A percentile compares a stretch with the other conserved stretches of the same genome.
These are phyloP conservation scores for Megalonaias nervosa DNA, from an alignment of 1,140 invertebrate genomes.

Conservation along the genomic window DNA sequence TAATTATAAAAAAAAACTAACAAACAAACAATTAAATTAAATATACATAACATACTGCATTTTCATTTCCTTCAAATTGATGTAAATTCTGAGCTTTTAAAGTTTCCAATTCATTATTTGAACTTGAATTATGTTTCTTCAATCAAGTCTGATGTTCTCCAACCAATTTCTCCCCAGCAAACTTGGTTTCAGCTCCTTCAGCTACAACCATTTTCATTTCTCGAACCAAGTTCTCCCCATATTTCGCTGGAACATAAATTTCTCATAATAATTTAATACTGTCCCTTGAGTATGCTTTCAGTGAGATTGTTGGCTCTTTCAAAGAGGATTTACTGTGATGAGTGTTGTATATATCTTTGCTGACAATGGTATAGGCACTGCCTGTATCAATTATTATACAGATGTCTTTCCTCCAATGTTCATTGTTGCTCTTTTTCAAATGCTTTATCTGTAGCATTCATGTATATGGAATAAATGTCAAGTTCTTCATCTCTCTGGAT, in stretches of 20 bases:
- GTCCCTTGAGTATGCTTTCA: constrained; percentile 15
- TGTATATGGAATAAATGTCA: not conserved
- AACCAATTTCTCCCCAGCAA: constrained; percentile 33
- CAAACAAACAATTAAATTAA: too few relatives aligned
- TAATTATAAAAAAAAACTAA: too few relatives aligned
- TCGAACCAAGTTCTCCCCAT: not conserved
- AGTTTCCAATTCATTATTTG: constrained; percentile 5
- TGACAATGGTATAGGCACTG: constrained; percentile 7
- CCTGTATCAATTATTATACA: constrained; percentile 19
- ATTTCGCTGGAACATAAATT: not conserved
- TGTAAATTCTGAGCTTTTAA: not conserved
- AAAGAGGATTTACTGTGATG: not conserved
- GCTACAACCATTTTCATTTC: not conserved
- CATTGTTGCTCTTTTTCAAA: not conserved
- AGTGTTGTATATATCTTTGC: constrained; percentile 4
- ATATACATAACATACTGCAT: not conserved
- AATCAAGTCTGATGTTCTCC: constrained; percentile 16
- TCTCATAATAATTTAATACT: constrained; percentile 1
- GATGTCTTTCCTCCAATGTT: not conserved
- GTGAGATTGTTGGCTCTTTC: not conserved
- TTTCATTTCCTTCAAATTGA: constrained; percentile 6
- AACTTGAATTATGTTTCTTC: not conserved
- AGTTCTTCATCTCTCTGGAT: constrained; percentile 5
- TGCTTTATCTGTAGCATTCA: not conserved
- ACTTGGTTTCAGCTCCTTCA: constrained; percentile 9